Conservation (phyloP, 2,797 vertebrate species). For the Lutjanus argentimaculatus region DNA sequence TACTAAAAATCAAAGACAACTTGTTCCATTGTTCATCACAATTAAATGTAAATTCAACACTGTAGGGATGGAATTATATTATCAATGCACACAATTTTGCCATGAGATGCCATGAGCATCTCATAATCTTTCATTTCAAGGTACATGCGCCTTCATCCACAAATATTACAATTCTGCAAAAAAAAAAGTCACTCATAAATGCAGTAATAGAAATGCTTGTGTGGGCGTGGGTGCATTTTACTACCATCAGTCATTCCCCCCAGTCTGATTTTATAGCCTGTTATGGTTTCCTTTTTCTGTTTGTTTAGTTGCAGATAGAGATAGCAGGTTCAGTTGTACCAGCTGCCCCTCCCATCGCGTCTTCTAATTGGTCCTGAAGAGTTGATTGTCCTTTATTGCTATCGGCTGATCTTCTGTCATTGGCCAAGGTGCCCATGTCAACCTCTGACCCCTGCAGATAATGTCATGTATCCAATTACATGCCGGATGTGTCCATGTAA, state of each 20-base stretch:
- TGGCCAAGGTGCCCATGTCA: slow-evolving; percentile 48
- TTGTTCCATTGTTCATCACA: too few species aligned
- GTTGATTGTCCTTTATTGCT: slow-evolving; percentile 58
- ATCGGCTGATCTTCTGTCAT: slow-evolving; percentile 46
- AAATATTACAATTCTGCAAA: background rate
- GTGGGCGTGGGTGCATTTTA: slow-evolving; percentile 33
- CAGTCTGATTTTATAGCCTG: slow-evolving; percentile 41
- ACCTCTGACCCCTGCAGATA: slow-evolving; percentile 62
- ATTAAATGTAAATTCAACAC: too few species aligned
- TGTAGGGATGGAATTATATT: too few species aligned
- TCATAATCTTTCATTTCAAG: background rate
- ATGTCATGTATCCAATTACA: slow-evolving; percentile 65
- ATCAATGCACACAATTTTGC: too few species aligned
- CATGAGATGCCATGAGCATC: too few species aligned
- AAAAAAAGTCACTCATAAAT: background rate
- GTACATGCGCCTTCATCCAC: too few species aligned
- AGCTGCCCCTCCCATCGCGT: slow-evolving; percentile 35
- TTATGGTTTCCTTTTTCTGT: slow-evolving; percentile 56
- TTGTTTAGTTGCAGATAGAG: slow-evolving; percentile 46
- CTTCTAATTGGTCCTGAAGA: slow-evolving; percentile 47
- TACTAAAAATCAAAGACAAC: too few species aligned
- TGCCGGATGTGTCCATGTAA: slow-evolving; percentile 53
- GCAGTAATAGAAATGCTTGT: background rate
- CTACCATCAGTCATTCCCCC: slow-evolving; percentile 1
- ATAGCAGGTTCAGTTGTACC: slow-evolving; percentile 35